Conservation (phyloP, 2,888 invertebrate genomes). For the Peribatodes rhomboidaria region DNA sequence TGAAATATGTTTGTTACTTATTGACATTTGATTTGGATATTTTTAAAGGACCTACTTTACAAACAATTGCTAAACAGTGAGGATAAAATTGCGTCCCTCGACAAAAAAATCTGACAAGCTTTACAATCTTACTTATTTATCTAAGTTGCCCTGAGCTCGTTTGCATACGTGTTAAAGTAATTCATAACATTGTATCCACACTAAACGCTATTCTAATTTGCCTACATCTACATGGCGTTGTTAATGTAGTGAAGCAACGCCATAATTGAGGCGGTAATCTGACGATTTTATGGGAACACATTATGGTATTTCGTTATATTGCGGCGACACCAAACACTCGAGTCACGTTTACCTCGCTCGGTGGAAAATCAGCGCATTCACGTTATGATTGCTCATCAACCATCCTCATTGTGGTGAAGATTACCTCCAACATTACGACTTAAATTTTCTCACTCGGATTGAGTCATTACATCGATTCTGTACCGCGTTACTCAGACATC, state of each 20-base stretch:
- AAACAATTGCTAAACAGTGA: too few species aligned
- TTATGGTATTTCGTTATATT: conserved; percentile 58
- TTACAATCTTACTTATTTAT: neutral
- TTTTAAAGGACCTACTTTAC: too few species aligned
- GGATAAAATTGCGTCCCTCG: too few species aligned
- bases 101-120: too few species aligned
- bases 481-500: conserved; percentile 45
- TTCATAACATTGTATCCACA: neutral
- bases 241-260: conserved; percentile 11
- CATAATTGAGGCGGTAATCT: conserved; percentile 46
- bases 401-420: conserved; percentile 70
- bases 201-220: neutral
- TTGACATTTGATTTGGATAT: too few species aligned
- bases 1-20: too few species aligned
- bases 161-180: neutral
- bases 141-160: neutral
- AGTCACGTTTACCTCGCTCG: conserved; percentile 66
- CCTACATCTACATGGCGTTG: conserved; percentile 23
- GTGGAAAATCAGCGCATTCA: conserved; percentile 67
- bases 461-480: conserved; percentile 61
- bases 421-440: conserved; percentile 63
- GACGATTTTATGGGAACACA: conserved; percentile 68
- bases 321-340: conserved; percentile 66
- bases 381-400: conserved; percentile 67
- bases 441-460: conserved; percentile 60